Percentiles rank a stretch among this genome's conserved stretches.
Conservation (phyloP, 2,113 vertebrate genomes). For the Sceloporus tristichus region DNA sequence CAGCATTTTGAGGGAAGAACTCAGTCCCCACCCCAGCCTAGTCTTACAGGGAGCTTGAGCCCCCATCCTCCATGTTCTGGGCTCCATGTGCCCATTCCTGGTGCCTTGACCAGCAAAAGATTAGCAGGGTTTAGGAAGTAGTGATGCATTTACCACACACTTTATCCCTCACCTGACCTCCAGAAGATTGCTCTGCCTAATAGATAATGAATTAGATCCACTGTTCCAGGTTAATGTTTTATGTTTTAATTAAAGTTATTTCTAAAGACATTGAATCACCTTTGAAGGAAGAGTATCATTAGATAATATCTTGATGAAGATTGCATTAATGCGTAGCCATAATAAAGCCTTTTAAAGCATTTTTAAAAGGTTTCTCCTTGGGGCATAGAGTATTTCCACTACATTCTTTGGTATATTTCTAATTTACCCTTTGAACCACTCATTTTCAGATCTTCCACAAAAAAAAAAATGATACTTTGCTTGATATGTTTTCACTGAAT, state of each 20-base stretch:
- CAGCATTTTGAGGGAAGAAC: too few species aligned
- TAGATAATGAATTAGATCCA: neutral
- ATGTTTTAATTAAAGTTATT: neutral
- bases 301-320: neutral
- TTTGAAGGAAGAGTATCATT: neutral
- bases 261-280: too few species aligned
- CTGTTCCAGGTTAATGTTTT: neutral
- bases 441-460: conserved; percentile 2
- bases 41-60: too few species aligned
- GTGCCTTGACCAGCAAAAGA: too few species aligned
- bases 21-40: too few species aligned
- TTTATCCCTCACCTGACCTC: neutral
- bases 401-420: neutral
- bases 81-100: too few species aligned
- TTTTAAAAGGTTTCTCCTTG: neutral
- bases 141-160: too few species aligned
- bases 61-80: too few species aligned
- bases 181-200: neutral
- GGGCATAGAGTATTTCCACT: neutral
- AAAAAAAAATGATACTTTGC: neutral
- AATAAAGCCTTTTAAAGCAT: neutral
- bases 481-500: neutral
- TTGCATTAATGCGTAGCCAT: neutral
- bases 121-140: too few species aligned
- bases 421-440: neutral